Percentiles rank a stretch among this genome's conserved stretches.
These are phyloP conservation scores for Arrhamphus sclerolepis DNA, from an alignment of 2,797 vertebrate species.

Conservation along the genomic window DNA sequence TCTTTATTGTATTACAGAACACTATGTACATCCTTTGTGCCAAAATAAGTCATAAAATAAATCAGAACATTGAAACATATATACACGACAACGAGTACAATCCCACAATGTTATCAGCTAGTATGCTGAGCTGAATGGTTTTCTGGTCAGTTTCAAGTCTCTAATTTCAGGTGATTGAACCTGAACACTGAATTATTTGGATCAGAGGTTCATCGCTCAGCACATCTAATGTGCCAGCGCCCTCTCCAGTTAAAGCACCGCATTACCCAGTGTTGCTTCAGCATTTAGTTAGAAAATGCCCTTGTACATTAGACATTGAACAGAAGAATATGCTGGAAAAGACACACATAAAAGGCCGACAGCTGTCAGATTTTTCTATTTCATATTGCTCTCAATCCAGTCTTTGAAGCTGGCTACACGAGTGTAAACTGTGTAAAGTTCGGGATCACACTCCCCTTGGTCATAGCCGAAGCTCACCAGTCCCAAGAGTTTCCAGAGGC, in stretches of 20 bases:
- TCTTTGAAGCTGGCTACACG: constrained; percentile 90
- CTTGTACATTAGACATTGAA: constrained; percentile 27
- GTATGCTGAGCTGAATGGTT: constrained; percentile 38
- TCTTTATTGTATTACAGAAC: constrained; percentile 58
- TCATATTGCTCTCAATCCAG: constrained; percentile 95
- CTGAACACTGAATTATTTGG: constrained; percentile 45
- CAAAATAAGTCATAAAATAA: constrained; percentile 63
- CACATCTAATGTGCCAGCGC: constrained; percentile 59
- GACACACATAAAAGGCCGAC: not conserved
- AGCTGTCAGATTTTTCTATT: constrained; percentile 77
- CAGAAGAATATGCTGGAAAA: constrained; percentile 8
- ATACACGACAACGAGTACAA: constrained; percentile 67
- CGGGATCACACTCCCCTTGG: constrained; percentile 88
- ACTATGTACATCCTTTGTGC: constrained; percentile 79
- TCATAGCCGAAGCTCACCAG: constrained; percentile 97
- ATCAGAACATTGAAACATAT: constrained; percentile 70
- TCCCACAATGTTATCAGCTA: constrained; percentile 45
- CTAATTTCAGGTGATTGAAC: constrained; percentile 52
- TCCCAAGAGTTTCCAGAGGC: constrained; percentile 90
- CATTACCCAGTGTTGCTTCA: constrained; percentile 77
- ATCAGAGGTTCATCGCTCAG: constrained; percentile 29
- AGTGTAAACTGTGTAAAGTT: constrained; percentile 93
- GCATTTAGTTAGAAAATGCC: constrained; percentile 53
- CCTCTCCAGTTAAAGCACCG: constrained; percentile 68
- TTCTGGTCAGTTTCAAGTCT: constrained; percentile 68